phyloP scores from a whole-genome alignment of 2,888 invertebrate genomes.

The Elysia crispata region DNA sequence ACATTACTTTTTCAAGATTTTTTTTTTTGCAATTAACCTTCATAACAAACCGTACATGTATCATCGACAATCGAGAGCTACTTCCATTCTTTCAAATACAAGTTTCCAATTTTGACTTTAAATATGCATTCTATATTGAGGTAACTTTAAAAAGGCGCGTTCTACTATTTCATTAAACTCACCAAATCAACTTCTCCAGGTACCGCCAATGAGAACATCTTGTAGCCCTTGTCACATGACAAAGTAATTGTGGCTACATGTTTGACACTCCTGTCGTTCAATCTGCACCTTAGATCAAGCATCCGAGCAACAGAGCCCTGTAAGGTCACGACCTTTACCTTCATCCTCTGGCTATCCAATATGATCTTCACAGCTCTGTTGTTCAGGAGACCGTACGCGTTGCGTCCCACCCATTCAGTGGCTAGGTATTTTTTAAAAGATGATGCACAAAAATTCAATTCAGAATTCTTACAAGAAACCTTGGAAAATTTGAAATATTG shows the following conservation, averaged over 20 bases:
- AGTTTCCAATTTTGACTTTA: no score
- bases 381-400: conserved; percentile 21
- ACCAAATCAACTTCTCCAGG: conserved; percentile 64
- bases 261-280: conserved; percentile 11
- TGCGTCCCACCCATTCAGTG: conserved; percentile 41
- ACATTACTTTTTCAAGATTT: no score
- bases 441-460: no score
- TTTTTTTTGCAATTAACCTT: no score
- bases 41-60: no score
- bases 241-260: conserved; percentile 55
- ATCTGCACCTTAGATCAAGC: conserved; percentile 58
- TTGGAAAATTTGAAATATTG: no score
- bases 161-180: conserved; percentile 24
- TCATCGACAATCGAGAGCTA: no score
- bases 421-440: background rate
- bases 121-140: no score
- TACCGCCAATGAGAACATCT: conserved; percentile 56
- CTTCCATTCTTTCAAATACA: no score
- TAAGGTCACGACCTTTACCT: conserved; percentile 60
- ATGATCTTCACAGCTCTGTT: conserved; percentile 59
- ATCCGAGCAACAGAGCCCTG: conserved; percentile 59
- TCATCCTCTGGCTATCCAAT: conserved; percentile 58
- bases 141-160: no score
- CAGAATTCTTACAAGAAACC: no score
- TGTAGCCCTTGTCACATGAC: conserved; percentile 58